phyloP scores from a whole-genome alignment of 2,113 vertebrate species.

The Phalacrocorax carbo region DNA sequence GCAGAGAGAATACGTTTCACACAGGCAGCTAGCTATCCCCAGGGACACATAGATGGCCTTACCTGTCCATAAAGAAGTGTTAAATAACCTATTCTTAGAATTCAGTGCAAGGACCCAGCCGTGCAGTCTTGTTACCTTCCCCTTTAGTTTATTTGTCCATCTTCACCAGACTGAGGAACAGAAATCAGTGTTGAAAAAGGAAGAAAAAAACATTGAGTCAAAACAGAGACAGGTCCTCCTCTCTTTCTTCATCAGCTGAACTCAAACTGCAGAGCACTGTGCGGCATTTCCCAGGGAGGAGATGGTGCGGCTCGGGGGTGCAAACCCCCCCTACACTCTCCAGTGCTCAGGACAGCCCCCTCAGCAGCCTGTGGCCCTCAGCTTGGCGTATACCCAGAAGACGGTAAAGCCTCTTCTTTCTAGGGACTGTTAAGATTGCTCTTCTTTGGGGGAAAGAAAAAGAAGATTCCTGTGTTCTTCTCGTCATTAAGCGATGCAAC shows the following conservation, averaged over 20 bases:
- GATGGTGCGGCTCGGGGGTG: fast-evolving
- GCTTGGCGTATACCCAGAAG: not conserved
- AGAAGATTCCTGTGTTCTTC: not conserved
- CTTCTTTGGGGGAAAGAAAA: not conserved
- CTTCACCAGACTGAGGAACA: not conserved
- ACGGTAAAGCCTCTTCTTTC: not conserved
- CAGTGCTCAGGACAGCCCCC: no score
- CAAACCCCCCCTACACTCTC: not conserved
- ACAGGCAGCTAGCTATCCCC: not conserved
- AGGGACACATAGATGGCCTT: not conserved
- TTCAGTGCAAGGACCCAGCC: not conserved
- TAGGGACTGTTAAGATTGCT: not conserved
- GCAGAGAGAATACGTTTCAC: not conserved
- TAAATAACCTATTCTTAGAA: not conserved
- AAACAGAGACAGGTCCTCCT: not conserved
- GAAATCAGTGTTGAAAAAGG: not conserved
- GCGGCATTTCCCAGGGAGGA: not conserved
- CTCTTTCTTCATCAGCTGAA: not conserved
- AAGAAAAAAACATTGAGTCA: not conserved
- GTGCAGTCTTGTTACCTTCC: not conserved
- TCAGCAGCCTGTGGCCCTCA: not conserved
- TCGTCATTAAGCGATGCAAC: not conserved
- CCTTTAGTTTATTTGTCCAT: not conserved
- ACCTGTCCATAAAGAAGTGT: not conserved
- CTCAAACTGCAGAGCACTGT: fast-evolving